These are phyloP conservation scores for Athalia rosae DNA, from an alignment of 2,888 invertebrate genomes.

Conservation along the genomic window DNA sequence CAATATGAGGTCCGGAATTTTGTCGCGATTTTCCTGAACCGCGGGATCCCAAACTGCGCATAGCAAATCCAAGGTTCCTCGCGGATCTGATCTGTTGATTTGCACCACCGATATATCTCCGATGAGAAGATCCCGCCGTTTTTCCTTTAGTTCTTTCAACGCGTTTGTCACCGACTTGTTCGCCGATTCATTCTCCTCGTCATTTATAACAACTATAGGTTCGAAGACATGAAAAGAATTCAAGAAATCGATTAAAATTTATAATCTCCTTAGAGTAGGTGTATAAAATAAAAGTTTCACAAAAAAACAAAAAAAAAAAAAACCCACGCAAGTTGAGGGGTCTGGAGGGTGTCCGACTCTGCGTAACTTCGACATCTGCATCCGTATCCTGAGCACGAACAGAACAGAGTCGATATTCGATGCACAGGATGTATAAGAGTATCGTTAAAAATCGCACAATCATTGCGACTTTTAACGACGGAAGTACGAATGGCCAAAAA, in stretches of 20 bases:
- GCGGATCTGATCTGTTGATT: conserved; percentile 61
- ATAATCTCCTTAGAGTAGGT: neutral
- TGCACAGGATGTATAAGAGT: neutral
- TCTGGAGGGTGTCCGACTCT: neutral
- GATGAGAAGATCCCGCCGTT: conserved; percentile 57
- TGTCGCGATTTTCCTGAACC: conserved; percentile 75
- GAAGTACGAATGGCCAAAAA: neutral
- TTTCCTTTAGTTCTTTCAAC: conserved; percentile 60
- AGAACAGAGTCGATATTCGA: too few species aligned
- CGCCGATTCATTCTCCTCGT: conserved; percentile 61
- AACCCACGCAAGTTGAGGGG: conserved; percentile 39
- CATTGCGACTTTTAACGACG: conserved; percentile 12
- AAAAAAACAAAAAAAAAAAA: too few species aligned
- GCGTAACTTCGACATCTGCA: neutral
- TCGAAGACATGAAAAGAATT: neutral
- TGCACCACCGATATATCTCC: conserved; percentile 60
- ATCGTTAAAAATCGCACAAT: neutral
- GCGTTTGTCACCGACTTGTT: conserved; percentile 65
- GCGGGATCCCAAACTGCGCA: conserved; percentile 64
- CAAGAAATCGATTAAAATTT: neutral
- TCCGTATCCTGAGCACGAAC: conserved; percentile 12
- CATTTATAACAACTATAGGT: conserved; percentile 66
- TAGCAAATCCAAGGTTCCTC: conserved; percentile 59
- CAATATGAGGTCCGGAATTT: conserved; percentile 85
- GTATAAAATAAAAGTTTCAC: neutral